These are phyloP conservation scores for Drosophila tropicalis DNA, from an alignment of 1,140 invertebrate genomes.

Conservation along the genomic window DNA sequence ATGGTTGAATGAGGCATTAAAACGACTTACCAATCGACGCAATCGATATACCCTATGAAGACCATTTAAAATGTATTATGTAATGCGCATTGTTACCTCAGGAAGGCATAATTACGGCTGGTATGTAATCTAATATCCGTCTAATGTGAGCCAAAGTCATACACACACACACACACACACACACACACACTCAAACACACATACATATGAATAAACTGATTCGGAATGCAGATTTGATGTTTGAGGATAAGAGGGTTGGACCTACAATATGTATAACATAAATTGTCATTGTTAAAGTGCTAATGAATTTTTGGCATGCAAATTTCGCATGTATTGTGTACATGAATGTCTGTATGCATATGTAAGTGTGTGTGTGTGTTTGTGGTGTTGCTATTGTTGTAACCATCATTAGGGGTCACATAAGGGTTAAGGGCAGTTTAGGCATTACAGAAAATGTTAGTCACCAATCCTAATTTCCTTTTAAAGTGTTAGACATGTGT, in stretches of 20 bases:
- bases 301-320: slow-evolving; percentile 76
- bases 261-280: slow-evolving; percentile 49
- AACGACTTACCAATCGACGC: slow-evolving; percentile 37
- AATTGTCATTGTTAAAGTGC: slow-evolving; percentile 77
- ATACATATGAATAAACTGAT: not conserved
- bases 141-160: slow-evolving; percentile 29
- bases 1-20: slow-evolving; percentile 37
- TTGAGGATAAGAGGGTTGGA: slow-evolving; percentile 1
- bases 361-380: slow-evolving; percentile 4
- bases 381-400: slow-evolving; percentile 13
- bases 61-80: slow-evolving; percentile 38
- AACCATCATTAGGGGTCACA: slow-evolving; percentile 9
- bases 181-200: not conserved
- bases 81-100: slow-evolving; percentile 55
- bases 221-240: slow-evolving; percentile 15
- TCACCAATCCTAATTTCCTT: not conserved
- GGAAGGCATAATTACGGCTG: slow-evolving; percentile 61
- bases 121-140: slow-evolving; percentile 69
- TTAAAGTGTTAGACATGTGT: not conserved
- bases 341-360: slow-evolving; percentile 7
- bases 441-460: slow-evolving; percentile 29
- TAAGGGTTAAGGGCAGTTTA: slow-evolving; percentile 17
- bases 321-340: slow-evolving; percentile 50
- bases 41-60: slow-evolving; percentile 23
- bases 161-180: not conserved